Conservation (phyloP, 2,113 vertebrate genomes). For the Terrapene triunguis region DNA sequence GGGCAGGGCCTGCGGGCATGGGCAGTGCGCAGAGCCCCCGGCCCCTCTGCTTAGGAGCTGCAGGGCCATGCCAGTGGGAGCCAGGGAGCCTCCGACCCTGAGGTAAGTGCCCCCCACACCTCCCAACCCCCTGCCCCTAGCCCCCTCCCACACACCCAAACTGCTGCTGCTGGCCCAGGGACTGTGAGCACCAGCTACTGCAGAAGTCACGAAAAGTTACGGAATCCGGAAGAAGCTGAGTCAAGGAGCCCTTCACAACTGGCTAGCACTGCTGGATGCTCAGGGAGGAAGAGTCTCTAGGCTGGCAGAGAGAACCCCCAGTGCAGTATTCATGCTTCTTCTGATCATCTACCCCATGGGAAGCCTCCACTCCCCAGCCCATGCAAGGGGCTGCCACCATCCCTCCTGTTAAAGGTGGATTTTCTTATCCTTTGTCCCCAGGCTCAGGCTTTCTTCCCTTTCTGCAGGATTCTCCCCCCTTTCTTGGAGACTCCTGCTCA, state of each 20-base stretch:
- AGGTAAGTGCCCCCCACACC: too few species aligned
- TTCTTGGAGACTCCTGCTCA: not conserved
- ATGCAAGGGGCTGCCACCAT: not conserved
- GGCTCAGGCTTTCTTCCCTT: not conserved
- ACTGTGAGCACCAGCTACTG: too few species aligned
- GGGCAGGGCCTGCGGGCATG: too few species aligned
- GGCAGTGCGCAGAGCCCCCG: too few species aligned
- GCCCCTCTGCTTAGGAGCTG: too few species aligned
- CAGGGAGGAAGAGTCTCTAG: not conserved
- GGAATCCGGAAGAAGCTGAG: not conserved
- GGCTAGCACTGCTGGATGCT: not conserved
- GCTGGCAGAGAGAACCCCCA: not conserved
- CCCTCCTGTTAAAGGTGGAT: not conserved
- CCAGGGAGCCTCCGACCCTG: too few species aligned
- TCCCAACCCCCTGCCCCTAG: too few species aligned
- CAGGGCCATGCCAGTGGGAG: too few species aligned
- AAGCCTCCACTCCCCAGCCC: too few species aligned
- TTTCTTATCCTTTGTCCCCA: not conserved
- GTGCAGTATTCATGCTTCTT: not conserved
- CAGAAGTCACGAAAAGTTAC: too few species aligned
- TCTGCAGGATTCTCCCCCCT: not conserved
- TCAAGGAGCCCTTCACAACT: not conserved
- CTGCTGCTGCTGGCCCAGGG: too few species aligned
- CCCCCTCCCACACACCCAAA: too few species aligned
- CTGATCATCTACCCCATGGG: not conserved